A percentile compares a stretch with the other conserved stretches of the same genome.
These are phyloP conservation scores for Dicroscelio sp. DNA, from an alignment of 2,888 invertebrate species.

Conservation along the genomic window DNA sequence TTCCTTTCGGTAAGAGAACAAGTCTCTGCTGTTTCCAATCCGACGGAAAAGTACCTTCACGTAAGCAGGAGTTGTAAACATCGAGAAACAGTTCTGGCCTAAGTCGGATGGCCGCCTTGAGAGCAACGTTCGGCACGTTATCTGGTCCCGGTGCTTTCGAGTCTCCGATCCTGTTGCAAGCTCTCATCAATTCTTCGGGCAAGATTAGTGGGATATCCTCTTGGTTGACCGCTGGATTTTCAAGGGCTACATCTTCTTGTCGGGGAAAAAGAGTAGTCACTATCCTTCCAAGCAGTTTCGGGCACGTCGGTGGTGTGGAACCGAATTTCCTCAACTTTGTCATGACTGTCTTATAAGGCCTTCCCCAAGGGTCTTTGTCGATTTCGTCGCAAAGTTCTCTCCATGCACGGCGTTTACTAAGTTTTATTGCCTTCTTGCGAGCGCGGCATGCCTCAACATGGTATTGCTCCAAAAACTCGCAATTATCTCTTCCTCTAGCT, in stretches of 20 bases:
- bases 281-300: slow-evolving; percentile 71
- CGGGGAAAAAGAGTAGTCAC: slow-evolving; percentile 72
- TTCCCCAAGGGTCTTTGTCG: slow-evolving; percentile 80
- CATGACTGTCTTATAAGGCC: slow-evolving; percentile 79
- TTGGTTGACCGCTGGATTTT: background rate
- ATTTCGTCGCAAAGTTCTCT: slow-evolving; percentile 78
- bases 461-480: slow-evolving; percentile 24
- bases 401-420: slow-evolving; percentile 70
- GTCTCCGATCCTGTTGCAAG: slow-evolving; percentile 48
- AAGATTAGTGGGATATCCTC: slow-evolving; percentile 40
- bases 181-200: slow-evolving; percentile 72
- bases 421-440: slow-evolving; percentile 57
- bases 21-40: slow-evolving; percentile 70
- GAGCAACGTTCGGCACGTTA: slow-evolving; percentile 38
- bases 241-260: slow-evolving; percentile 52
- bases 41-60: slow-evolving; percentile 28
- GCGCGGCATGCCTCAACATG: slow-evolving; percentile 35
- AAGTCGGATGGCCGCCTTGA: slow-evolving; percentile 50
- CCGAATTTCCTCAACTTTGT: slow-evolving; percentile 50
- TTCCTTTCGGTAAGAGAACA: background rate
- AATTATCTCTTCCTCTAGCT: slow-evolving; percentile 68
- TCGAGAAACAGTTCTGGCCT: background rate
- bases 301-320: slow-evolving; percentile 57
- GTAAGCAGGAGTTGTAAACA: slow-evolving; percentile 50
- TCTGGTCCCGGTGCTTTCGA: slow-evolving; percentile 3